A percentile compares a stretch with the other conserved stretches of the same genome.
Evolutionary conservation across 2,888 invertebrate species (phyloP).

Genomic region (Yponomeuta plumbellus): DNA sequence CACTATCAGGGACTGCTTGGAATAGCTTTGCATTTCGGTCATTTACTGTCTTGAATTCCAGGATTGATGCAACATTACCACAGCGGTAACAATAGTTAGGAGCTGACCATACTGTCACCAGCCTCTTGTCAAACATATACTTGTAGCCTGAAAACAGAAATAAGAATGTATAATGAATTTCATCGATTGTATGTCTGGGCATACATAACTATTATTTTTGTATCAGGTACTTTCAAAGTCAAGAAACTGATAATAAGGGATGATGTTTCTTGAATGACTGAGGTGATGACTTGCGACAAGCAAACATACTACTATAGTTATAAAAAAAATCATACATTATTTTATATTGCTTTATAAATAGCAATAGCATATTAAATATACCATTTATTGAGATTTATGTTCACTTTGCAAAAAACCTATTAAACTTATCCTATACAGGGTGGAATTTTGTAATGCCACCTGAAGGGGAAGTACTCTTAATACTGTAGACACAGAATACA

Average conservation of each 20-base stretch:
- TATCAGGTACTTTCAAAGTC: not conserved
- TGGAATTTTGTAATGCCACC: too few species aligned
- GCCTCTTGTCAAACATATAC: slow-evolving; percentile 97
- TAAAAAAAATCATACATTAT: not conserved
- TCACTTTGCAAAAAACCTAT: too few species aligned
- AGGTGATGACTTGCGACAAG: not conserved
- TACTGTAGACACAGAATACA: too few species aligned
- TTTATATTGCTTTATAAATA: not conserved
- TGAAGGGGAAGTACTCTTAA: too few species aligned
- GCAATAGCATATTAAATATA: too few species aligned
- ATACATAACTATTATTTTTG: not conserved
- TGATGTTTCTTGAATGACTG: not conserved
- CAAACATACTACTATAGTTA: not conserved
- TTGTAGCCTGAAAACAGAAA: slow-evolving; percentile 85
- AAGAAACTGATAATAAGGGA: too few species aligned
- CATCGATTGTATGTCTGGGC: too few species aligned
- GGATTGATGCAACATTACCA: slow-evolving; percentile 97
- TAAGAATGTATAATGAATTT: not conserved
- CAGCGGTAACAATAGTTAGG: slow-evolving; percentile 99
- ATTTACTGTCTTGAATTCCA: slow-evolving; percentile 89
- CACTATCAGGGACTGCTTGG: slow-evolving; percentile 95
- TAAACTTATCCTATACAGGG: too few species aligned
- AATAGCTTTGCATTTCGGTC: slow-evolving; percentile 91
- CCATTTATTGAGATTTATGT: too few species aligned
- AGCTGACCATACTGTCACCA: slow-evolving; percentile 99